Conservation (phyloP, 2,797 vertebrate genomes). For the Leptodactylus fallax region DNA sequence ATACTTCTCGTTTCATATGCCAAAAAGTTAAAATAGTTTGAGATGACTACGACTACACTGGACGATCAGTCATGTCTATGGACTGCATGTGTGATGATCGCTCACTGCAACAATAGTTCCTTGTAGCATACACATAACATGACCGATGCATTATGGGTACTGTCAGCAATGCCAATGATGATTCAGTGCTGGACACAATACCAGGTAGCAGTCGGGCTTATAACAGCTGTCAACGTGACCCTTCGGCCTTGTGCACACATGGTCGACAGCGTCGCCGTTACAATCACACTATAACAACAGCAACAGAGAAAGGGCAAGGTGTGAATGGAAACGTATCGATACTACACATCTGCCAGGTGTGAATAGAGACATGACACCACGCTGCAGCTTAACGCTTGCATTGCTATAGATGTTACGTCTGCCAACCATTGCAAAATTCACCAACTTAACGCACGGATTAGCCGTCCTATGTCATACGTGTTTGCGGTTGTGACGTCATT, state of each 20-base stretch:
- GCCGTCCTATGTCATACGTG: background rate
- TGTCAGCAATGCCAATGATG: background rate
- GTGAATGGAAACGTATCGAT: background rate
- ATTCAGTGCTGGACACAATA: background rate
- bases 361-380: too few relatives aligned
- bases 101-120: background rate
- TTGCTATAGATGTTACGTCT: too few relatives aligned
- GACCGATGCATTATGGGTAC: background rate
- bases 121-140: too few relatives aligned
- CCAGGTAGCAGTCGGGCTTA: background rate
- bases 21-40: background rate
- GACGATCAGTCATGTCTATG: too few relatives aligned
- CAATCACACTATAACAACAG: background rate
- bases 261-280: too few relatives aligned
- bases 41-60: background rate
- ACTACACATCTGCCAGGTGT: background rate
- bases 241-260: background rate
- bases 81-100: background rate
- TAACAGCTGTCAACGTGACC: too few relatives aligned
- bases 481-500: background rate
- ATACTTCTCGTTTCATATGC: background rate
- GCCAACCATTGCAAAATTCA: background rate
- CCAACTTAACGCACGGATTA: background rate
- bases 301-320: background rate
- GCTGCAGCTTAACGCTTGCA: too few relatives aligned